Percentiles rank a stretch among this genome's conserved stretches.
These are phyloP conservation scores for Anoncus sp. DNA, from an alignment of 2,888 invertebrate genomes.

Conservation along the genomic window DNA sequence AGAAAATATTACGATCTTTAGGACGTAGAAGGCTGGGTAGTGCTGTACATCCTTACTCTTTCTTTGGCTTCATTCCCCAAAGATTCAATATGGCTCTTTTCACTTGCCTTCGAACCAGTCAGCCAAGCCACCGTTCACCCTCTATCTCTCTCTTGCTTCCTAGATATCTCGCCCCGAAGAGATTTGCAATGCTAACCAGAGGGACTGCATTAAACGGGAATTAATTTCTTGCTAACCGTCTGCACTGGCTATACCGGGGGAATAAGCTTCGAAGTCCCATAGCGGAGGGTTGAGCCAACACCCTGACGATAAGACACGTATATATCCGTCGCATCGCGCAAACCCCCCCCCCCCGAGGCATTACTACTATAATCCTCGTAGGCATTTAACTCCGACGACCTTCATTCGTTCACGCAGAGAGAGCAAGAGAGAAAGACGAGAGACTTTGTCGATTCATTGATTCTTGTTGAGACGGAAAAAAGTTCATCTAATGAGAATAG, in stretches of 20 bases:
- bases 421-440: neutral
- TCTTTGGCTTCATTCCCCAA: conserved; percentile 21
- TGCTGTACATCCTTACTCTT: conserved; percentile 28
- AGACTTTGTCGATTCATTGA: conserved; percentile 1
- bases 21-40: conserved; percentile 22
- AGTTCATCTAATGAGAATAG: neutral
- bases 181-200: conserved; percentile 82
- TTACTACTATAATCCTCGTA: conserved; percentile 76
- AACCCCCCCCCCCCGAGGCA: conserved; percentile 63
- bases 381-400: conserved; percentile 66
- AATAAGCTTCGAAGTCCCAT: conserved; percentile 65
- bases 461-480: conserved; percentile 39
- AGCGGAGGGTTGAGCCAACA: conserved; percentile 46
- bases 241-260: conserved; percentile 72
- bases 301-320: too few species aligned
- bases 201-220: conserved; percentile 81
- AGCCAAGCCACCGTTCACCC: conserved; percentile 8
- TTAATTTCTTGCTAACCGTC: conserved; percentile 81
- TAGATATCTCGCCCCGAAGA: conserved; percentile 52
- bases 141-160: neutral
- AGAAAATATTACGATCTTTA: neutral
- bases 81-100: conserved; percentile 23
- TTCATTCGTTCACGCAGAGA: conserved; percentile 31
- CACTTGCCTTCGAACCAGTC: conserved; percentile 35
- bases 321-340: too few species aligned